phyloP scores from a whole-genome alignment of 2,113 vertebrate genomes.

The Morone chrysops region DNA sequence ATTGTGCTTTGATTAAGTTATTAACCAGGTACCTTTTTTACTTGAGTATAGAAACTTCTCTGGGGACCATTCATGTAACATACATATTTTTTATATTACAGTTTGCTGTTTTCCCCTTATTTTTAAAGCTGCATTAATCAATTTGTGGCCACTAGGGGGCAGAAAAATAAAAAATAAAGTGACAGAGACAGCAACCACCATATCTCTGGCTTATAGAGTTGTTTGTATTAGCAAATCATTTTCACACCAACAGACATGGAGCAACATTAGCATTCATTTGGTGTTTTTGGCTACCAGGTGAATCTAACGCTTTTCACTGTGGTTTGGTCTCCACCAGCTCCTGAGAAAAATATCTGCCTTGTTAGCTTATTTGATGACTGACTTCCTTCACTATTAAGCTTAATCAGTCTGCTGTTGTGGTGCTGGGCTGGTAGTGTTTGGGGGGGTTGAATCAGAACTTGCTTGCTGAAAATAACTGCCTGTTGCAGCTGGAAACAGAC shows the following conservation, averaged over 20 bases:
- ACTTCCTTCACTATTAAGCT: neutral
- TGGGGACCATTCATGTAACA: no score
- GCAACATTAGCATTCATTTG: conserved; percentile 1
- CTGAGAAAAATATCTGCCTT: neutral
- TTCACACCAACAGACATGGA: neutral
- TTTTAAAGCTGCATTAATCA: neutral
- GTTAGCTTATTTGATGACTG: neutral
- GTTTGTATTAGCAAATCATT: neutral
- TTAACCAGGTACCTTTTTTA: no score
- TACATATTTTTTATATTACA: no score
- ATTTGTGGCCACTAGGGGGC: neutral
- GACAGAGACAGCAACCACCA: neutral
- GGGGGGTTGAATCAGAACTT: neutral
- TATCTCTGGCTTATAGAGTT: neutral
- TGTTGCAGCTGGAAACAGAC: conserved; percentile 8
- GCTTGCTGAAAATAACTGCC: neutral
- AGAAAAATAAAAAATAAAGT: neutral
- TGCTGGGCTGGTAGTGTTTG: neutral
- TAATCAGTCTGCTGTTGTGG: neutral
- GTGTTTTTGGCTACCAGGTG: neutral
- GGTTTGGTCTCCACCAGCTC: neutral
- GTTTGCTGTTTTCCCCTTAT: neutral
- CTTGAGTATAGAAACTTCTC: no score
- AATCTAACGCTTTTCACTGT: neutral
- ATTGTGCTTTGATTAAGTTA: no score